Base-by-base conservation (phyloP, 1,140 invertebrate species). In the Drosophila malerkotliana region DNA sequence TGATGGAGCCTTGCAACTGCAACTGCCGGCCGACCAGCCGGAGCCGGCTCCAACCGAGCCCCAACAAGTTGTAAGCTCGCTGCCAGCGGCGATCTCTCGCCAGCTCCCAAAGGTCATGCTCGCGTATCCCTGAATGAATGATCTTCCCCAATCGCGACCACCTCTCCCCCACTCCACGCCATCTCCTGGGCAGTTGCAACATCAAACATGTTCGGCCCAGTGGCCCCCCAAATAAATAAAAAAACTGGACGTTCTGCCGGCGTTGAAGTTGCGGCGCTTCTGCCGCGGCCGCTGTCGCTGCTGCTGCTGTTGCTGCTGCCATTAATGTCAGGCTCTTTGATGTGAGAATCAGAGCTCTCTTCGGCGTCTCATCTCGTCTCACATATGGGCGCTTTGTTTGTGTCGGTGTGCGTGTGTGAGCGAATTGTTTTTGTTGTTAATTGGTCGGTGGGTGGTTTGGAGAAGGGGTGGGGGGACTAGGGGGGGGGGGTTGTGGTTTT, bases 321-420 rank as follows among this genome's bases (percentile, higher is more conserved):
- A 74, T 69, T 75, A 84, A 84, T 60, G 77, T 78, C 41, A 44
- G 79, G 64, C 80, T 79, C 59, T 80, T 60, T 72, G 72, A 68
- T 75, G 77, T 77, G 64, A 49, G 59, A 52, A 77, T 69, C 57
- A 41, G 58, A 72, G 67, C 55, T 62, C 69, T 66, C 67, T 44
- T 44, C 41, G 41, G 41, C 41, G 41, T 44, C 41, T 14, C 41
- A 44, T 44, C 14, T 41, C 39, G 39, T 41, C 39, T 44, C 41
- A 80, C 66, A 60, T 62, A 52, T 59, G 53, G 28, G 63, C 34
- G 61, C 62, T 66, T 47, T 32, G 26, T 48, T 49, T 53, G 60
- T 41, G 53, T 51, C 47, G 72, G 58, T 52, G 32, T 14, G 41
- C 39, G 53, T 34, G 34, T 63, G 60, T 62, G 72, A 66, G 54